Evolutionary conservation across 2,888 invertebrate genomes (phyloP), one percentile per base, ranked within the genome.

Genomic region (Drosophila kuntzei): DNA sequence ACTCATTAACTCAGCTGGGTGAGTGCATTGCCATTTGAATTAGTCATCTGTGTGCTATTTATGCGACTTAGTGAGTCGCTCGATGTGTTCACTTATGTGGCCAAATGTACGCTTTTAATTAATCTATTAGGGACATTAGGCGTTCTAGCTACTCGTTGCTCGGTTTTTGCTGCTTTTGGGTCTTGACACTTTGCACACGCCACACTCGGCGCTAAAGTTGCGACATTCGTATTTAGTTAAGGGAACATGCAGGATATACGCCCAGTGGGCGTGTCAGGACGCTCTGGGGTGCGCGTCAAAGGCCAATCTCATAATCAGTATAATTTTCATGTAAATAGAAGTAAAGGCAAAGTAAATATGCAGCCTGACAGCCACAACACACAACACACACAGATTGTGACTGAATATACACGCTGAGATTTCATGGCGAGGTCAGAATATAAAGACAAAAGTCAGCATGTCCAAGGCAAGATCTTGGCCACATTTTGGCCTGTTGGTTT

Each of bases 271-370:
- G 69, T 76, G 36, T 16, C 58, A 12, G 53, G 20, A 50, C 55
- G 64, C 80, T 59, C 16, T 58, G 61, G 41, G 29, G 27, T 41
- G 46, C 53, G 59, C 57, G 70, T 66, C 47, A 75, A 63, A 63
- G 68, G 73, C 65, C 83, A 84, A 80, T 79, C 88, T 83, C 66
- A 80, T 85, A 88, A 88, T 88, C 88, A 86, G 85, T 77, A 88
- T 86, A 86, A 85, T 88, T 88, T 75, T 77, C 77, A 69, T 80
- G 81, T 75, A 80, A 79, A 72, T 75, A 77, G 68, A 79, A 62
- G 66, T 68, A 61, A 72, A 66, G 60, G 63, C 69, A 71, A 65
- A 67, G 62, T 39, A 64, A 76, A 73, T 64, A 66, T 70, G 62
- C 73, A 49, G 11, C 29, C 41, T 61, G 57, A 53, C 73, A 49